Evolutionary conservation across 2,797 vertebrate genomes (phyloP).

Genomic region (Acanthornis magna): DNA sequence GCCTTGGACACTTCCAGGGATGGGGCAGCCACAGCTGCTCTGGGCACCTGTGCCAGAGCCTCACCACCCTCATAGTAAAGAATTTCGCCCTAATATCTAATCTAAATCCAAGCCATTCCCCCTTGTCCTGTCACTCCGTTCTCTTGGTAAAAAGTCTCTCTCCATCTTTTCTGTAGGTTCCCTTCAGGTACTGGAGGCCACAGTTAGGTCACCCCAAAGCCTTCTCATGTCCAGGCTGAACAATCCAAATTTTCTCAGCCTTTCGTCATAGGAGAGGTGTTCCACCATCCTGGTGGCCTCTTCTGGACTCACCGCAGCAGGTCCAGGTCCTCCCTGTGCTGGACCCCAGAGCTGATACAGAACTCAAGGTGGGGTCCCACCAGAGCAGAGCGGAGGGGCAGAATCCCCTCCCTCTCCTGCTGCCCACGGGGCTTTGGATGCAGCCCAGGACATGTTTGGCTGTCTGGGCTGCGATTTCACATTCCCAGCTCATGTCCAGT

Average conservation of each 20-base stretch:
- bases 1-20: background rate
- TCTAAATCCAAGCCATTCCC: background rate
- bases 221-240: background rate
- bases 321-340: background rate
- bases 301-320: background rate
- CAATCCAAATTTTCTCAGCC: background rate
- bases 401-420: background rate
- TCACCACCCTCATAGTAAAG: background rate
- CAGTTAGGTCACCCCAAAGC: background rate
- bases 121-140: background rate
- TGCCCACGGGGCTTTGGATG: background rate
- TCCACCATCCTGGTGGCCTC: background rate
- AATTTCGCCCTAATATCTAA: background rate
- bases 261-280: background rate
- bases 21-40: background rate
- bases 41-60: background rate
- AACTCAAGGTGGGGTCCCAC: background rate
- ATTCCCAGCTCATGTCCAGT: background rate
- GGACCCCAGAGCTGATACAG: background rate
- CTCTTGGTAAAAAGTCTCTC: background rate
- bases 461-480: background rate
- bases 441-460: background rate
- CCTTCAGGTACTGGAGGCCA: fast-evolving
- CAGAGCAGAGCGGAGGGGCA: no score
- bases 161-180: background rate